These are phyloP conservation scores for Ailurus styani DNA, from an alignment of 2,113 vertebrate genomes.

Conservation along the genomic window DNA sequence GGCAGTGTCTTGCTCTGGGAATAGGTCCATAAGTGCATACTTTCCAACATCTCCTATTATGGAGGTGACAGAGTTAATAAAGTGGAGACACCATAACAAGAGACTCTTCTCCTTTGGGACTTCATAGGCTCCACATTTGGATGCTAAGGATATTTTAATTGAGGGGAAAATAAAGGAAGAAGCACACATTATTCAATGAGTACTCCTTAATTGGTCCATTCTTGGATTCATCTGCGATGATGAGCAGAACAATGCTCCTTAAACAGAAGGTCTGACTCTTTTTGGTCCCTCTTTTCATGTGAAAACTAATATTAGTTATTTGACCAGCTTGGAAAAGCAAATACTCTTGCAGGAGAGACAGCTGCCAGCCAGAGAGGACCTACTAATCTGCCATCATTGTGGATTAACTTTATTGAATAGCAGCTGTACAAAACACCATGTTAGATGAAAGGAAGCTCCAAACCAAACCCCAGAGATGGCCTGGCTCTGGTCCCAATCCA, in stretches of 20 bases:
- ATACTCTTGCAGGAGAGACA: constrained; percentile 14
- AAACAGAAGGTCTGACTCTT: not conserved
- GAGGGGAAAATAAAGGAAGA: constrained; percentile 2
- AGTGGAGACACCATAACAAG: not conserved
- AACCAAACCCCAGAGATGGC: not conserved
- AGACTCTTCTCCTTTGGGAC: not conserved
- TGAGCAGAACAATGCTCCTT: not conserved
- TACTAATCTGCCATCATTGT: not conserved
- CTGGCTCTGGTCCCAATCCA: not conserved
- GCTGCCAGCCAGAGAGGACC: not conserved
- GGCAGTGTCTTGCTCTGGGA: not conserved
- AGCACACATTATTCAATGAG: not conserved
- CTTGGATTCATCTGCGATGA: not conserved
- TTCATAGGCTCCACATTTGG: not conserved
- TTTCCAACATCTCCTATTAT: constrained; percentile 5
- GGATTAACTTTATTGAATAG: constrained; percentile 37
- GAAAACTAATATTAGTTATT: constrained; percentile 23
- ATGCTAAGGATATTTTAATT: constrained; percentile 32
- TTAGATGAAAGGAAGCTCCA: constrained; percentile 33
- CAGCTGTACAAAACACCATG: not conserved
- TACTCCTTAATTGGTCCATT: not conserved
- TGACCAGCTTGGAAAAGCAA: constrained; percentile 39
- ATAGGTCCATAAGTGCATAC: not conserved
- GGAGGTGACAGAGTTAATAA: not conserved
- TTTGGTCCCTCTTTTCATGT: not conserved